Evolutionary conservation across 2,888 invertebrate genomes (phyloP), one percentile per base, ranked within the genome.

Genomic region (Sthenelais limicola): DNA sequence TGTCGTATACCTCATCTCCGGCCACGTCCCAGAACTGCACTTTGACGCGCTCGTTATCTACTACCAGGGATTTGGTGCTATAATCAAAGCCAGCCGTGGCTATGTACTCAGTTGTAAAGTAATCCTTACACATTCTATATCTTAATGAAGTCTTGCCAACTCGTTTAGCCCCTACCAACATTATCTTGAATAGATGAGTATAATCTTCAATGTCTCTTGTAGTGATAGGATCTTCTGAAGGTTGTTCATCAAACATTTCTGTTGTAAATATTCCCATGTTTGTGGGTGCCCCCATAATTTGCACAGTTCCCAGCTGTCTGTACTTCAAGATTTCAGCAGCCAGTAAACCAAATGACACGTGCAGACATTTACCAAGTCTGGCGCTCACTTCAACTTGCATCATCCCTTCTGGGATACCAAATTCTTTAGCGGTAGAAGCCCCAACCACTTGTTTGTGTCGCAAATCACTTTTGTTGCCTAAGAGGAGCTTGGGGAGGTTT

Each of bases 321-420:
- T 68, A 58, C 21, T 52, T 35, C 15, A 74, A 32, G 1, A 77
- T 32, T 24, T 74, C 56, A 12, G 43, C n/a, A 15, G 71, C 52
- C 49, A 77, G 35, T n/a, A 74, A 52, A 58, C 67, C 68, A 43
- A 77, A 74, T 9, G 69, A 68, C n/a, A 54, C 71, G 21, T 51
- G 72, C 28, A 74, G n/a, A 47, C 76, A 74, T n/a, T 71, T 51
- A 18, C 71, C 74, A 0, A 52, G 58, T 0, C 54, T 28, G 1
- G 77, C 71, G 48, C 73, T 73, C 24, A 67, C 67, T 48, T 77
- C 77, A 5, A 77, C 35, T 28, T 74, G 74, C 3, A 58, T 38
- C 71, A 74, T 68, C 12, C 74, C 77, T 47, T 76, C 74, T 0
- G 77, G 77, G 15, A 77, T 77, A n/a, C 72, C 76, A 32, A 56